Conservation (phyloP, 2,113 vertebrate genomes). For the Atractosteus spatula region DNA sequence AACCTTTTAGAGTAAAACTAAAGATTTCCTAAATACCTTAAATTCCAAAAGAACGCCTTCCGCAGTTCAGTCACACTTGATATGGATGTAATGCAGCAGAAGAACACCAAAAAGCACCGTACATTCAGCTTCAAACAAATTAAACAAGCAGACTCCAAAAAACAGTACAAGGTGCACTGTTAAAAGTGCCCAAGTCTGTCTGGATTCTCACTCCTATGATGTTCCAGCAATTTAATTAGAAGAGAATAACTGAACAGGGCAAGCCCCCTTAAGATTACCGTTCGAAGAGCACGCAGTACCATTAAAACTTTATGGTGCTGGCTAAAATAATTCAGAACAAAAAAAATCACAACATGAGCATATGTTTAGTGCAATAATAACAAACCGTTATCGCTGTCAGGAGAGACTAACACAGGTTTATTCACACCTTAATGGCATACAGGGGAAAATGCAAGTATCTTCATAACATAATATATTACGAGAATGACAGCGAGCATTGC, state of each 20-base stretch:
- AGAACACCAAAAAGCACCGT: too few species aligned
- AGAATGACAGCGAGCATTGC: slow-evolving; percentile 80
- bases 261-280: slow-evolving; percentile 72
- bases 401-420: slow-evolving; percentile 86
- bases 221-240: slow-evolving; percentile 39
- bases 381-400: slow-evolving; percentile 89
- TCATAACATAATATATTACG: slow-evolving; percentile 84
- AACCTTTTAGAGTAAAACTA: too few species aligned
- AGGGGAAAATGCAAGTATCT: slow-evolving; percentile 81
- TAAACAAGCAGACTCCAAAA: not conserved
- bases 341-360: slow-evolving; percentile 73
- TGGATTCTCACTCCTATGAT: slow-evolving; percentile 5
- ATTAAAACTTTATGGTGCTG: slow-evolving; percentile 88
- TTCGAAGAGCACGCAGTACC: slow-evolving; percentile 87
- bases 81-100: not conserved
- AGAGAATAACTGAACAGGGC: slow-evolving; percentile 37
- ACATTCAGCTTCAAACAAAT: not conserved
- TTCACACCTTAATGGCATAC: slow-evolving; percentile 86
- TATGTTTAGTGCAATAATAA: slow-evolving; percentile 93
- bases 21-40: too few species aligned
- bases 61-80: too few species aligned
- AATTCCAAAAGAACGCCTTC: too few species aligned
- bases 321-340: slow-evolving; percentile 84
- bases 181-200: not conserved
- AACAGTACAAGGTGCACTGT: not conserved